phyloP scores from a whole-genome alignment of 2,797 vertebrate species.

The Enteromius trimaculatus region DNA sequence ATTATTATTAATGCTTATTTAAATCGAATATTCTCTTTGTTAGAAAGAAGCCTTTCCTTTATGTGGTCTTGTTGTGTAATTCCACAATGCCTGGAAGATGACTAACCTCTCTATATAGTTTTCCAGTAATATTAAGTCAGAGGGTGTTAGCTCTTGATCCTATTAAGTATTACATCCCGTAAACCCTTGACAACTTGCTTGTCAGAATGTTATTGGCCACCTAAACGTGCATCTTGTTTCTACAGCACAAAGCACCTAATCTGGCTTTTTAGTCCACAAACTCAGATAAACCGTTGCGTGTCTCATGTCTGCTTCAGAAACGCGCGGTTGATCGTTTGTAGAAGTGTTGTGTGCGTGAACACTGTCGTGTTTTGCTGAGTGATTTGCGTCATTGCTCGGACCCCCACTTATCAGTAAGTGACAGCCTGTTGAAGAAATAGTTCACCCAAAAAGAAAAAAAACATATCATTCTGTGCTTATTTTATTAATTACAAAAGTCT shows the following conservation, averaged over 20 bases:
- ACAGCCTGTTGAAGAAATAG: neutral
- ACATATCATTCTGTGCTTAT: neutral
- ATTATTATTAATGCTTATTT: neutral
- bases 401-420: constrained; percentile 41
- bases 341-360: neutral
- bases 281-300: constrained; percentile 1
- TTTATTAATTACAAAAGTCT: neutral
- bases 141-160: constrained; percentile 19
- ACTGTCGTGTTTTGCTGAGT: constrained; percentile 2
- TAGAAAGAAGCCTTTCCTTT: neutral
- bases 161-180: constrained; percentile 19
- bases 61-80: neutral
- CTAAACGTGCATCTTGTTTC: constrained; percentile 7
- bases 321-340: constrained; percentile 3
- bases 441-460: neutral
- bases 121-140: constrained; percentile 30
- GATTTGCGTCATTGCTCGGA: neutral
- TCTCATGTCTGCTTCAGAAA: neutral
- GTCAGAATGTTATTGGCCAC: constrained; percentile 6
- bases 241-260: constrained; percentile 19
- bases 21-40: neutral
- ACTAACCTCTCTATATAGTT: neutral
- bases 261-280: neutral
- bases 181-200: constrained; percentile 28
- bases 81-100: constrained; percentile 33